Evolutionary conservation across 2,113 vertebrate species (phyloP).

Genomic region (Dasyornis broadbenti): DNA sequence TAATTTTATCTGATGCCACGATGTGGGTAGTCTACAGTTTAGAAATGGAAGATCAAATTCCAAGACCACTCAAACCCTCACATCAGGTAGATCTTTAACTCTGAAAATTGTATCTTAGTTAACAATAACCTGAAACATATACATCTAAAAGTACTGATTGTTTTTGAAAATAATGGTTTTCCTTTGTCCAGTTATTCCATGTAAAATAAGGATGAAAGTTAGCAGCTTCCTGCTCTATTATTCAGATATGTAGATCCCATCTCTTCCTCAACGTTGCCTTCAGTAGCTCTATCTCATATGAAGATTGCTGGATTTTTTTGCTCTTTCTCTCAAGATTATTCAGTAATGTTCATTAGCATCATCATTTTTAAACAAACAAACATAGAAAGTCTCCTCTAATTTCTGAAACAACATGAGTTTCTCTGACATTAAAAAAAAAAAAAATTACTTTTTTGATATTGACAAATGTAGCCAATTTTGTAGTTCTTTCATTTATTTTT

Average conservation of each 20-base stretch:
- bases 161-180: background rate
- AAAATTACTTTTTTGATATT: background rate
- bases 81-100: background rate
- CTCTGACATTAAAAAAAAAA: background rate
- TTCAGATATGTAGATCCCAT: background rate
- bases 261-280: background rate
- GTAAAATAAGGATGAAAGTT: background rate
- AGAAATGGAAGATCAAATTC: background rate
- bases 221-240: background rate
- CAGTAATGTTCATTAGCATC: fast-evolving
- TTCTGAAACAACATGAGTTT: background rate
- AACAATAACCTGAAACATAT: background rate
- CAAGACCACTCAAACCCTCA: background rate
- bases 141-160: background rate
- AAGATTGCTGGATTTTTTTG: background rate
- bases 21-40: background rate
- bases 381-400: background rate
- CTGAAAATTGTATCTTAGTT: background rate
- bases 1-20: background rate
- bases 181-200: background rate
- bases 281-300: background rate
- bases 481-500: background rate
- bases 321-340: background rate
- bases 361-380: background rate
- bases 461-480: background rate